Base-by-base conservation (phyloP, 2,888 invertebrate species). In the Noctua pronuba region DNA sequence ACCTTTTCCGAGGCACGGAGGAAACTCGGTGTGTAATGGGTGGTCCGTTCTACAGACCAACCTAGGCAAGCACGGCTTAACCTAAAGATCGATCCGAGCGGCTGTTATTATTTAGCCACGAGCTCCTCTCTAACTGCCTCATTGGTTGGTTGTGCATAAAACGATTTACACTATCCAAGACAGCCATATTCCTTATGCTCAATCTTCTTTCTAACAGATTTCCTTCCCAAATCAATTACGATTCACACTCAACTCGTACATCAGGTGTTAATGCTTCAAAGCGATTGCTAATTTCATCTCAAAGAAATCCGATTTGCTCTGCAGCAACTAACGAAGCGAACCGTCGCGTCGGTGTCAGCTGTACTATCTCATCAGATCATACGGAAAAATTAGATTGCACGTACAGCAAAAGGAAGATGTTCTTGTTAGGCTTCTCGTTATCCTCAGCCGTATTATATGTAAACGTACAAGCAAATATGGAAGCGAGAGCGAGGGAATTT, bases 281-380 rank as follows among this genome's bases (percentile, higher is more conserved):
- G 93, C 92, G 93, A 94, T 94, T 93, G 93, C 93, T 95, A 95
- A 95, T 95, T 94, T 91, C 86, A 92, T 93, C 92, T 92, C 92
- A 93, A 95, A 94, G 94, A 93, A 94, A 94, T 93, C 90, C 89
- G 92, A 94, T 94, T 88, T 85, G 70, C 85, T 82, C 79, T 87
- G 84, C 86, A 82, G 77, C 67, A 76, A 76, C 90, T 95, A 95
- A 95, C 94, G 95, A 95, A 94, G 93, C 94, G 90, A 90, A 86
- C 84, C 86, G 85, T 72, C 86, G 88, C 86, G 85, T 70, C 86
- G 88, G 87, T 90, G 92, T 90, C 92, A 92, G 92, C 92, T 92
- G 93, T 89, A 90, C 91, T 91, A 82, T 90, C 90, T 92, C 92
- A 88, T 91, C 92, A 91, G 93, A 93, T 93, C 92, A 92, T 93